Conservation (phyloP, 1,140 invertebrate genomes). For the Berghia stephanieae region DNA sequence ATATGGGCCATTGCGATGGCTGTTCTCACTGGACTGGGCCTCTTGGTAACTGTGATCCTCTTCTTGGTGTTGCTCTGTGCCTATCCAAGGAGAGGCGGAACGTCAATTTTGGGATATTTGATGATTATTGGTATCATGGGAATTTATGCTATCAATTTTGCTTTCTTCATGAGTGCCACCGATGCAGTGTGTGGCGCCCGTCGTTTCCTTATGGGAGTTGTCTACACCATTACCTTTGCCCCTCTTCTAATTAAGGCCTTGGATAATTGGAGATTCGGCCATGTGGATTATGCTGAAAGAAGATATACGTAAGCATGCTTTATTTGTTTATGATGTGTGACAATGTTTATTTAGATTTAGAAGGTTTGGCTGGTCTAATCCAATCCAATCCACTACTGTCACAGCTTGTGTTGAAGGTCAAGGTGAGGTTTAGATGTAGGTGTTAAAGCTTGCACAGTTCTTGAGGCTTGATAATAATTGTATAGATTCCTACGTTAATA, state of each 20-base stretch:
- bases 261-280: conserved; percentile 64
- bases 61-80: conserved; percentile 67
- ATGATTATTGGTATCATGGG: conserved; percentile 68
- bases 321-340: too few species aligned
- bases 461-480: too few species aligned
- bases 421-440: too few species aligned
- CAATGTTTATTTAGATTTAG: too few species aligned
- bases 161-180: conserved; percentile 68
- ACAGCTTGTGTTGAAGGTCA: too few species aligned
- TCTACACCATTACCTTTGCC: conserved; percentile 68
- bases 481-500: too few species aligned
- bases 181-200: conserved; percentile 65
- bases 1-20: conserved; percentile 63
- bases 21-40: conserved; percentile 60
- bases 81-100: conserved; percentile 66
- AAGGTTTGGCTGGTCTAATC: too few species aligned
- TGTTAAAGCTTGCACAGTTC: too few species aligned
- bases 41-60: conserved; percentile 61
- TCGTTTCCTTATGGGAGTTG: conserved; percentile 64
- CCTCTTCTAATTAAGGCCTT: conserved; percentile 68
- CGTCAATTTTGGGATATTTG: conserved; percentile 68
- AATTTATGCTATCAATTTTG: conserved; percentile 69
- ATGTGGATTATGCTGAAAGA: conserved; percentile 46
- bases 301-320: conserved; percentile 40
- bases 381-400: too few species aligned